Percentiles rank a stretch among this genome's conserved stretches.
Evolutionary conservation across 2,888 invertebrate genomes (phyloP).

Genomic region (Anagyrus pseudococci): DNA sequence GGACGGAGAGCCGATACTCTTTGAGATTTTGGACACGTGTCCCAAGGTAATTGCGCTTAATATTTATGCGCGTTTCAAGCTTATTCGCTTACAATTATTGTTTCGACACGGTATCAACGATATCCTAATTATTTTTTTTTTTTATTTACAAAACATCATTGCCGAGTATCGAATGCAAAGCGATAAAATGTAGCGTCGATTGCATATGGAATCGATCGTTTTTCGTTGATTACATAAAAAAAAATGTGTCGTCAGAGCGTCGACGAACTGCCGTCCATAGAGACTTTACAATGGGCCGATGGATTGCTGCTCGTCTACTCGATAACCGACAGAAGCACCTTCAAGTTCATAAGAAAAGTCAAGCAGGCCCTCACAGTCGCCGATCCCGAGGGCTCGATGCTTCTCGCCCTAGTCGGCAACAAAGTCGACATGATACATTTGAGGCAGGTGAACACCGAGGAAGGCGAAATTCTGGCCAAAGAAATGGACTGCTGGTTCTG

Average conservation of each 20-base stretch:
- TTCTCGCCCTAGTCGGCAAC: constrained; percentile 86
- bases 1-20: constrained; percentile 87
- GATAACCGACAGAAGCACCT: constrained; percentile 85
- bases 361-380: constrained; percentile 67
- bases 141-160: too few relatives aligned
- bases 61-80: background rate
- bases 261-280: constrained; percentile 76
- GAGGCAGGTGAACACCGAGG: constrained; percentile 85
- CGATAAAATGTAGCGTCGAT: background rate
- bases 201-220: background rate
- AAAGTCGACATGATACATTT: constrained; percentile 92
- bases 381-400: constrained; percentile 74
- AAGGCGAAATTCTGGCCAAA: constrained; percentile 87
- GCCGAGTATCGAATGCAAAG: background rate
- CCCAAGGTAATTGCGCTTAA: constrained; percentile 70
- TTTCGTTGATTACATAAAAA: constrained; percentile 1
- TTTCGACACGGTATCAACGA: background rate
- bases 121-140: too few relatives aligned
- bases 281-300: constrained; percentile 88
- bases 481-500: constrained; percentile 88
- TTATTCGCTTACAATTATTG: background rate
- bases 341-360: constrained; percentile 80
- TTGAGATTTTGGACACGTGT: constrained; percentile 90
- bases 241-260: constrained; percentile 70
- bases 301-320: constrained; percentile 88